phyloP scores from a whole-genome alignment of 2,888 invertebrate genomes.

The Anoplius nigerrimus region DNA sequence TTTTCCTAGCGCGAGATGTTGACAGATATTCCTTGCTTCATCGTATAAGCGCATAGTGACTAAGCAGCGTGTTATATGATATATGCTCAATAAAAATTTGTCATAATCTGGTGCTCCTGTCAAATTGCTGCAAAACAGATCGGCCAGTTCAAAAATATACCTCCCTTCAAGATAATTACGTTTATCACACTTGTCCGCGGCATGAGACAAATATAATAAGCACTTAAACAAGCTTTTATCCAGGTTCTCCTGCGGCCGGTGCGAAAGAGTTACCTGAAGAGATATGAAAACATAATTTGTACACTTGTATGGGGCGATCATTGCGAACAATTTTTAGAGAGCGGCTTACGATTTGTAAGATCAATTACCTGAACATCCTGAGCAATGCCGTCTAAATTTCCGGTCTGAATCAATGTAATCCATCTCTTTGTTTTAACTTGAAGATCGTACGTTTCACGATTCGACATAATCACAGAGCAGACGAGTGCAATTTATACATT shows the following conservation, averaged over 20 bases:
- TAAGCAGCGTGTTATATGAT: constrained; percentile 60
- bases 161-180: constrained; percentile 38
- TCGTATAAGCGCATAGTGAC: constrained; percentile 50
- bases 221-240: constrained; percentile 58
- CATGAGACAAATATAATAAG: constrained; percentile 56
- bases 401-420: constrained; percentile 40
- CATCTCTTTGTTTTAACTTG: constrained; percentile 44
- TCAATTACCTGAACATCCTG: constrained; percentile 43
- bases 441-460: background rate
- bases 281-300: background rate
- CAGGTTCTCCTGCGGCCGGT: constrained; percentile 13
- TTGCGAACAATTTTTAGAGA: background rate
- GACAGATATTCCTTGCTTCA: constrained; percentile 57
- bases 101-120: constrained; percentile 47
- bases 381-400: constrained; percentile 31
- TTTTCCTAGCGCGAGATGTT: constrained; percentile 36
- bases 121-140: constrained; percentile 49
- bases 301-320: background rate
- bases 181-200: constrained; percentile 51
- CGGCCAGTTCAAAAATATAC: constrained; percentile 51
- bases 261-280: constrained; percentile 43
- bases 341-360: background rate
- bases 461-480: no score
- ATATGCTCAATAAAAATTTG: constrained; percentile 61
- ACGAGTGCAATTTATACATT: no score